phyloP scores from a whole-genome alignment of 2,888 invertebrate genomes.

The Caenorhabditis parvicauda region DNA sequence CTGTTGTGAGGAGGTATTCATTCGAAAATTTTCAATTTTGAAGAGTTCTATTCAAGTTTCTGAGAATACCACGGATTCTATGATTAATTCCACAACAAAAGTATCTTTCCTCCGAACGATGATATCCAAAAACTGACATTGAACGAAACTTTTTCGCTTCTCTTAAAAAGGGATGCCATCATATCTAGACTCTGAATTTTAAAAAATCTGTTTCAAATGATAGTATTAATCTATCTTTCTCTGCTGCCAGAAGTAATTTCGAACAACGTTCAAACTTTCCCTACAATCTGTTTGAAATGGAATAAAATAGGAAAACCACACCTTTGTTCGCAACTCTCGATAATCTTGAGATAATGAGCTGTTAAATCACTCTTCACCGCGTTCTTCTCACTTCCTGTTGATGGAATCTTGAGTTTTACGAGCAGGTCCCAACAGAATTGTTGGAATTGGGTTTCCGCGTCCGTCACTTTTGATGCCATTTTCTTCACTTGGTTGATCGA shows the following conservation, averaged over 20 bases:
- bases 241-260: too few relatives aligned
- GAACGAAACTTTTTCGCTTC: too few relatives aligned
- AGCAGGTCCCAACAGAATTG: conserved; percentile 61
- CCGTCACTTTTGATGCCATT: conserved; percentile 52
- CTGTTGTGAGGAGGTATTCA: conserved; percentile 7
- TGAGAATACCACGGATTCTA: neutral
- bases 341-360: conserved; percentile 48
- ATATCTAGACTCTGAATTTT: too few relatives aligned
- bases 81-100: too few relatives aligned
- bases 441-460: conserved; percentile 56
- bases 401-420: conserved; percentile 53
- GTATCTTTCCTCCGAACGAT: too few relatives aligned
- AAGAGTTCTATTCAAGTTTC: neutral
- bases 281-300: too few relatives aligned
- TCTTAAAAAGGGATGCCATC: too few relatives aligned
- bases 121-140: too few relatives aligned
- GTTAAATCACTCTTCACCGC: conserved; percentile 45
- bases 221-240: too few relatives aligned
- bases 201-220: too few relatives aligned
- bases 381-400: conserved; percentile 18
- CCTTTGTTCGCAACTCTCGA: conserved; percentile 48
- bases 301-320: conserved; percentile 3
- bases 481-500: conserved; percentile 51
- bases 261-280: too few relatives aligned
- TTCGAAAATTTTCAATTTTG: neutral